Evolutionary conservation across 2,113 vertebrate genomes (phyloP).

Genomic region (Cephalopterus ornatus): DNA sequence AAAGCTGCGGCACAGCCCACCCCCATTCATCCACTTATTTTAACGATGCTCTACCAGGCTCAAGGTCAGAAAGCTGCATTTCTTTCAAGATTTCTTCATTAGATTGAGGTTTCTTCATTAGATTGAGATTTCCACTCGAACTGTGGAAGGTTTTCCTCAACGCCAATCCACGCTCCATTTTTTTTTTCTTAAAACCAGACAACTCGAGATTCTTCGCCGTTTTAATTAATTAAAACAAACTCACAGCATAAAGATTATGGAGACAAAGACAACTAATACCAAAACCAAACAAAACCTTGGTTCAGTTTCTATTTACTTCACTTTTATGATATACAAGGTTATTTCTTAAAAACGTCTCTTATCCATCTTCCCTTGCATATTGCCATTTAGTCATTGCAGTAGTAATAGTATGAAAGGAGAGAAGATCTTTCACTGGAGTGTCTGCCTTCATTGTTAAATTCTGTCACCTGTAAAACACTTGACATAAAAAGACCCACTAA

Average conservation of each 20-base stretch:
- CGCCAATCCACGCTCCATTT: rapidly evolving
- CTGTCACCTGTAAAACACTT: background rate
- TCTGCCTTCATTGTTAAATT: background rate
- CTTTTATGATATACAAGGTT: background rate
- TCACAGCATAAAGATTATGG: background rate
- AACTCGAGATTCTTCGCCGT: background rate
- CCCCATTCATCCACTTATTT: background rate
- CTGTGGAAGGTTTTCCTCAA: background rate
- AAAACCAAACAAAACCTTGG: background rate
- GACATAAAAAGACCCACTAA: background rate
- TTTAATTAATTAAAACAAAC: background rate
- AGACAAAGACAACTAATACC: rapidly evolving
- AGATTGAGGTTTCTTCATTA: background rate
- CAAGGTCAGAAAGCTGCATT: background rate
- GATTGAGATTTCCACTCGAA: rapidly evolving
- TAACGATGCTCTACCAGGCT: rapidly evolving
- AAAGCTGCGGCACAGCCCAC: rapidly evolving
- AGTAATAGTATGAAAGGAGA: background rate
- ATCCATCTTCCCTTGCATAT: background rate
- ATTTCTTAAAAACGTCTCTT: background rate
- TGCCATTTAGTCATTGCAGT: background rate
- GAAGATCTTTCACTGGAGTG: background rate
- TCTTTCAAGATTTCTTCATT: background rate
- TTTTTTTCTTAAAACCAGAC: background rate
- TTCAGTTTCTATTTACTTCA: background rate